Evolutionary conservation across 2,888 invertebrate genomes (phyloP).

Genomic region (Lottia gigantea): DNA sequence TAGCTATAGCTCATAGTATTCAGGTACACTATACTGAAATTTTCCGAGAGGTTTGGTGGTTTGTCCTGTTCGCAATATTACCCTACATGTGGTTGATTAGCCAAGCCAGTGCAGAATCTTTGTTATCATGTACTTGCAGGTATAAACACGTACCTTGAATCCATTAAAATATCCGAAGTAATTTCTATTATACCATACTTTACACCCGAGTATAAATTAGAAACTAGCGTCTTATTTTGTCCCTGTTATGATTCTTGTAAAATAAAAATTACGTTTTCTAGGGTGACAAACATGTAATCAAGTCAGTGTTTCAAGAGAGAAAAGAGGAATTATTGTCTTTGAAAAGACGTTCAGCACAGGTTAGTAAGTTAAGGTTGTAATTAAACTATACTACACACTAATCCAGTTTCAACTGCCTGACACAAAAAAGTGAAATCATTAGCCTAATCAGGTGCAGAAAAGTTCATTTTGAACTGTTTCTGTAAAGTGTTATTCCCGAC

Average conservation of each 20-base stretch:
- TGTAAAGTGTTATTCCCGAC: no score
- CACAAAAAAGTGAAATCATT: no score
- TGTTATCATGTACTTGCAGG: background rate
- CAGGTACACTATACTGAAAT: conserved; percentile 45
- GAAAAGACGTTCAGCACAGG: conserved; percentile 45
- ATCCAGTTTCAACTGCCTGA: no score
- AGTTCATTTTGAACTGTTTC: no score
- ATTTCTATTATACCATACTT: background rate
- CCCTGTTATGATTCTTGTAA: no score
- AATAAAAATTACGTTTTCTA: conserved; percentile 18
- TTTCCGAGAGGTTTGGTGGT: no score
- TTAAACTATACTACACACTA: no score
- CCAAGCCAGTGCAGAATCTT: background rate
- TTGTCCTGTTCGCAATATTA: no score
- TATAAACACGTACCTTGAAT: background rate
- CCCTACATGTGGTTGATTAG: background rate
- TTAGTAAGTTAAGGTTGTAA: conserved; percentile 33
- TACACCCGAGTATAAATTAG: no score
- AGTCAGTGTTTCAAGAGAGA: conserved; percentile 46
- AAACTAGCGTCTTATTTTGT: no score
- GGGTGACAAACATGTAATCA: conserved; percentile 51
- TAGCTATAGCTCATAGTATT: conserved; percentile 42
- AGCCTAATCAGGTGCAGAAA: no score
- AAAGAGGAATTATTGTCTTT: conserved; percentile 45
- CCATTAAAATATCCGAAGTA: no score